Percentiles rank a stretch among this genome's conserved stretches.
These are phyloP conservation scores for Choristoneura rosaceana DNA, from an alignment of 2,888 invertebrate species.

Conservation along the genomic window DNA sequence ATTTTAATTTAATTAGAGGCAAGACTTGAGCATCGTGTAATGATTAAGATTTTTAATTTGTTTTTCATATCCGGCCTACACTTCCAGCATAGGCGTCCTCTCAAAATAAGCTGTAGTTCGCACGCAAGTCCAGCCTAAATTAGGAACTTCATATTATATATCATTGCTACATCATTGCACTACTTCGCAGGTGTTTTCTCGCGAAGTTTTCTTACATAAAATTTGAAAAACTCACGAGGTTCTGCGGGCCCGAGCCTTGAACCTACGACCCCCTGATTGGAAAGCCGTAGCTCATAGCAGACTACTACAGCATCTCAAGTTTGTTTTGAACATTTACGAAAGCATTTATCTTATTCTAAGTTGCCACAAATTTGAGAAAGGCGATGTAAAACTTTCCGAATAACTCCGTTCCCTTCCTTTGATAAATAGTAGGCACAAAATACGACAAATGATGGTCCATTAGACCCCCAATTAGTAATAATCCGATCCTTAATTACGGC, in stretches of 20 bases:
- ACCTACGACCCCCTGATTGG: too few species aligned
- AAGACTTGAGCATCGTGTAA: slow-evolving; percentile 5
- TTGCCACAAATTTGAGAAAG: background rate
- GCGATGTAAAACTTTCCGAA: slow-evolving; percentile 13
- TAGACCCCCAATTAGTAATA: slow-evolving; percentile 49
- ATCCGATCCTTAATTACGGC: slow-evolving; percentile 50
- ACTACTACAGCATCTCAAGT: background rate
- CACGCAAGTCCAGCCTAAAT: too few species aligned
- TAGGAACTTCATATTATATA: too few species aligned
- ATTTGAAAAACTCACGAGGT: too few species aligned
- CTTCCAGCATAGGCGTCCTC: too few species aligned
- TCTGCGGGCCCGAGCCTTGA: too few species aligned
- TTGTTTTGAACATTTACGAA: background rate
- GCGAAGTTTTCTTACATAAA: too few species aligned
- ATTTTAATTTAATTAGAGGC: slow-evolving; percentile 40
- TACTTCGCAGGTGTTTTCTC: too few species aligned
- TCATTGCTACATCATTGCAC: too few species aligned
- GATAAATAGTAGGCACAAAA: slow-evolving; percentile 27
- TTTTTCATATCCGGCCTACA: too few species aligned
- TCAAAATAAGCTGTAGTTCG: too few species aligned
- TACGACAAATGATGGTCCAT: slow-evolving; percentile 44
- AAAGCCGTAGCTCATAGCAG: too few species aligned
- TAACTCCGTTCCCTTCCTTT: slow-evolving; percentile 15
- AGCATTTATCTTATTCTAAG: background rate
- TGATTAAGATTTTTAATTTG: background rate